Evolutionary conservation across 2,113 vertebrate genomes (phyloP).

Genomic region (Pungitius pungitius): DNA sequence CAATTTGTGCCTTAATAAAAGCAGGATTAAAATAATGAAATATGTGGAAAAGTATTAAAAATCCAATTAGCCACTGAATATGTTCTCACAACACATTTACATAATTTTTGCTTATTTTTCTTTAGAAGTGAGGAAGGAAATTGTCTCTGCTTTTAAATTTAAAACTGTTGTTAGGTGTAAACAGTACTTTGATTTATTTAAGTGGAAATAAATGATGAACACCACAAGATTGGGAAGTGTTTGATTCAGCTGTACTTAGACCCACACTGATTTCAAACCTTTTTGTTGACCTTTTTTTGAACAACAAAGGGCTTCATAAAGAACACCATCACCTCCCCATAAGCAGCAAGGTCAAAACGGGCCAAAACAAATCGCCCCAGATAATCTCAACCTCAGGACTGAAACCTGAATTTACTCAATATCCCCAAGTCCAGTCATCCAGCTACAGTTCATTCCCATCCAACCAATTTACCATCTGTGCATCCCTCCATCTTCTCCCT

Average conservation of each 20-base stretch:
- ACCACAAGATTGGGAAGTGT: neutral
- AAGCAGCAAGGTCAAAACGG: conserved; percentile 60
- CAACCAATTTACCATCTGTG: conserved; percentile 89
- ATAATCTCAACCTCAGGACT: conserved; percentile 30
- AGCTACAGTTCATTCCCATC: conserved; percentile 86
- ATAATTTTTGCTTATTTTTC: conserved; percentile 3
- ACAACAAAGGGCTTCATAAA: conserved; percentile 14
- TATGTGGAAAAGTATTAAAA: conserved; percentile 3
- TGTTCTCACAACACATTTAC: conserved; percentile 1
- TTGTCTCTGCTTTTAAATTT: neutral
- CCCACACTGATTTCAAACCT: neutral
- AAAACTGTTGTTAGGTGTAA: neutral
- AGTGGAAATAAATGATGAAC: conserved; percentile 4
- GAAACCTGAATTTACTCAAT: conserved; percentile 62
- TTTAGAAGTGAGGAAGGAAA: neutral
- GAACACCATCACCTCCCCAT: conserved; percentile 1
- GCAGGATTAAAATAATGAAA: neutral
- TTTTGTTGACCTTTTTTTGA: neutral
- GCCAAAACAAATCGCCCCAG: conserved; percentile 30
- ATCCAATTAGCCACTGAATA: neutral
- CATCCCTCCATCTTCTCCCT: conserved; percentile 89
- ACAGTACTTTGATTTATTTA: neutral
- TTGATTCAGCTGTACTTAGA: neutral
- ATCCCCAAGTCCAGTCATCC: conserved; percentile 68
- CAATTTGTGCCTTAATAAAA: conserved; percentile 1